Evolutionary conservation across 2,888 invertebrate species (phyloP).

Genomic region (Osedax frankpressi): DNA sequence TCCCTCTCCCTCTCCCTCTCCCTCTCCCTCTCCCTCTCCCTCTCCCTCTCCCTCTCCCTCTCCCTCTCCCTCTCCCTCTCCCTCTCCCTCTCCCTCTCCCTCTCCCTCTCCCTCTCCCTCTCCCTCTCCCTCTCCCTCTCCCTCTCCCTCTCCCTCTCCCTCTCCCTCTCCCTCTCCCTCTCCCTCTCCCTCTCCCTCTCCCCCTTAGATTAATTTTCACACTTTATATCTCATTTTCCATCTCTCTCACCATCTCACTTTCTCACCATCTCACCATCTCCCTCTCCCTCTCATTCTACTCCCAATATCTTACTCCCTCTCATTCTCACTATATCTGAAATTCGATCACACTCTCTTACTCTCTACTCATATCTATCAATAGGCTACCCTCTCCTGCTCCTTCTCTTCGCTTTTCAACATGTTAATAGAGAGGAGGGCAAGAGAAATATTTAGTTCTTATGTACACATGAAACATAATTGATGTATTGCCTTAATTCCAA

Average conservation of each 20-base stretch:
- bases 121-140: neutral
- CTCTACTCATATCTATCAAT: neutral
- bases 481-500: no score
- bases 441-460: no score
- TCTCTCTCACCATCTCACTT: neutral
- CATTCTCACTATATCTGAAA: neutral
- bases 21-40: neutral
- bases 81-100: neutral
- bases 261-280: no score
- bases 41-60: neutral
- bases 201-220: neutral
- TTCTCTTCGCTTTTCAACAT: neutral
- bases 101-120: neutral
- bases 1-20: neutral
- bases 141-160: neutral
- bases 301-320: neutral
- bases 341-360: neutral
- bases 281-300: neutral
- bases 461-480: no score
- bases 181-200: neutral
- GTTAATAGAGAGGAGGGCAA: no score
- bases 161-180: neutral
- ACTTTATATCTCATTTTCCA: neutral
- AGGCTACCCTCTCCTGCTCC: neutral
- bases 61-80: neutral